phyloP scores from a whole-genome alignment of 2,113 vertebrate genomes.

The Ameiurus melas region DNA sequence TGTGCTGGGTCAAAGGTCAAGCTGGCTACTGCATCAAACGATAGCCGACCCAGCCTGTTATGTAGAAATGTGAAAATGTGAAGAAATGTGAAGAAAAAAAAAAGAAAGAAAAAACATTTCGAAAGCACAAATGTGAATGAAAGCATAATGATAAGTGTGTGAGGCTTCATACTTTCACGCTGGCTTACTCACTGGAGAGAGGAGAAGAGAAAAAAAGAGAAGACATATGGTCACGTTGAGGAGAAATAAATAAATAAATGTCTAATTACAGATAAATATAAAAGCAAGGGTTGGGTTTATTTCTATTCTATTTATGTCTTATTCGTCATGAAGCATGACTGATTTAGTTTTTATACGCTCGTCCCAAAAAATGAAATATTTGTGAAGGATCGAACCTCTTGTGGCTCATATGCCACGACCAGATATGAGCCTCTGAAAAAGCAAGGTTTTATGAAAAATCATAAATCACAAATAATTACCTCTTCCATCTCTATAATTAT shows the following conservation, averaged over 20 bases:
- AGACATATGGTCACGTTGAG: neutral
- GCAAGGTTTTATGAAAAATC: conserved; percentile 3
- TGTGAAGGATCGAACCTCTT: neutral
- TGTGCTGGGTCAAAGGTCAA: conserved; percentile 24
- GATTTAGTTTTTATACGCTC: conserved; percentile 46
- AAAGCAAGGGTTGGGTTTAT: conserved; percentile 27
- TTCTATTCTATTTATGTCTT: neutral
- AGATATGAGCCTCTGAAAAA: conserved; percentile 24
- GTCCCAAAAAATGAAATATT: conserved; percentile 31
- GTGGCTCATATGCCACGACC: neutral
- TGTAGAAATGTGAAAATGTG: neutral
- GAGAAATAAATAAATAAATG: conserved; percentile 20
- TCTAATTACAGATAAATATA: conserved; percentile 26
- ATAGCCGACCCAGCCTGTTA: neutral
- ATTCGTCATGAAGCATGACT: conserved; percentile 43
- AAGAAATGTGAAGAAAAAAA: neutral
- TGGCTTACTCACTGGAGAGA: conserved; percentile 20
- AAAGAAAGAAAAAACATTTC: neutral
- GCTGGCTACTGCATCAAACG: conserved; percentile 23
- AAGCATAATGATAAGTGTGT: neutral
- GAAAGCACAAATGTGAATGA: neutral
- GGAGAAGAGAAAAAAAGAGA: conserved; percentile 14
- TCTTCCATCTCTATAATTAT: conserved; percentile 9
- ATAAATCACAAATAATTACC: conserved; percentile 30
- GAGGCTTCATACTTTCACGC: neutral